Evolutionary conservation across 2,797 vertebrate species (phyloP).

Genomic region (Clarias fuscus): DNA sequence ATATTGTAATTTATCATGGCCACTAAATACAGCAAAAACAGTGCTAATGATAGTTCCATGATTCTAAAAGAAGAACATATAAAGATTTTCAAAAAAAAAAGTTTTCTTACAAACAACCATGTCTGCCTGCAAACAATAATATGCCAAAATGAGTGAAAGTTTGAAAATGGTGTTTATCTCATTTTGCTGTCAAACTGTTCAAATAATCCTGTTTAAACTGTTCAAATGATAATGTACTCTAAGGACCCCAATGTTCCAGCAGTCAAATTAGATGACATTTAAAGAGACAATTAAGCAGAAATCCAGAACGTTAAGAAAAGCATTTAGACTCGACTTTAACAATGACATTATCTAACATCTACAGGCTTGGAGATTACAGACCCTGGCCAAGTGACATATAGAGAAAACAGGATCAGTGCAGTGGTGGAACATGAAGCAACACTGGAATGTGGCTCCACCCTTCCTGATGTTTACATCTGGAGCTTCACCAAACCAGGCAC

Average conservation of each 20-base stretch:
- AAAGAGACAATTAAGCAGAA: background rate
- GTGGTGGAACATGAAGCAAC: constrained; percentile 78
- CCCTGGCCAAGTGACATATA: constrained; percentile 67
- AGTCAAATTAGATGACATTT: background rate
- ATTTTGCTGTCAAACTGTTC: too few species aligned
- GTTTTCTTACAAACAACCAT: too few species aligned
- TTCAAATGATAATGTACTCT: background rate
- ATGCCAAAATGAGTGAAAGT: too few species aligned
- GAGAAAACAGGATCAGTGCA: constrained; percentile 70
- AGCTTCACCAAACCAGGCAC: constrained; percentile 78
- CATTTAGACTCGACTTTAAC: background rate
- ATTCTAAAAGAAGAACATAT: too few species aligned
- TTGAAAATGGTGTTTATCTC: too few species aligned
- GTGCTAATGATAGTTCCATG: too few species aligned
- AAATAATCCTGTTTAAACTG: background rate
- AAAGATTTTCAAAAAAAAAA: too few species aligned
- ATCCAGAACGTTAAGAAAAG: background rate
- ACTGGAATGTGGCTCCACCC: constrained; percentile 72
- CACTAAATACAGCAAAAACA: too few species aligned
- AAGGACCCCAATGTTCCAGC: background rate
- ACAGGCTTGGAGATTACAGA: constrained; percentile 69
- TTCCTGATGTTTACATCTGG: constrained; percentile 82
- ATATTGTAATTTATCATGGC: too few species aligned
- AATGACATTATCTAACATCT: background rate
- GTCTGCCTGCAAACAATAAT: too few species aligned